Evolutionary conservation across 2,113 vertebrate species (phyloP).

Genomic region (Maccullochella peelii): DNA sequence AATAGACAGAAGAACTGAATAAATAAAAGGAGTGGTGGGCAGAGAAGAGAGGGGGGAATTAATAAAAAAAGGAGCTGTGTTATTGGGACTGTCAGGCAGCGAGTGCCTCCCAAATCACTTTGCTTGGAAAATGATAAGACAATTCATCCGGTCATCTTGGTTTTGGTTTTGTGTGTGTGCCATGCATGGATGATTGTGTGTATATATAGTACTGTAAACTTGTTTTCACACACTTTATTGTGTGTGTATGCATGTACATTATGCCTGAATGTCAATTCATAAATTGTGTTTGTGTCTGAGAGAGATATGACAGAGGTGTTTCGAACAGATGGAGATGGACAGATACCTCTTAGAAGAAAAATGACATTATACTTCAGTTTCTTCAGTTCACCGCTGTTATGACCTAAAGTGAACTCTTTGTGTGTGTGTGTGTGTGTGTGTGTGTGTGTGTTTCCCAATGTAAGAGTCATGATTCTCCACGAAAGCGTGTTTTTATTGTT

Average conservation of each 20-base stretch:
- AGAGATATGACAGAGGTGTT: not conserved
- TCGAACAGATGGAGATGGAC: not conserved
- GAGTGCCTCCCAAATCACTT: slow-evolving; percentile 34
- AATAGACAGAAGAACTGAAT: slow-evolving; percentile 39
- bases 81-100: slow-evolving; percentile 40
- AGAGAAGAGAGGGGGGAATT: slow-evolving; percentile 19
- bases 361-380: too few species aligned
- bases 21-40: slow-evolving; percentile 29
- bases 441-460: not conserved
- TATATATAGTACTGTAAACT: not conserved
- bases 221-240: not conserved
- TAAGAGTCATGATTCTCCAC: slow-evolving; percentile 10
- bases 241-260: not conserved
- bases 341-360: not conserved
- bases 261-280: not conserved
- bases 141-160: slow-evolving; percentile 1
- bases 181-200: slow-evolving; percentile 1
- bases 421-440: not conserved
- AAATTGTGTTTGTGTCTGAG: not conserved
- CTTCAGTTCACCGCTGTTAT: not conserved
- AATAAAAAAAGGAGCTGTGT: slow-evolving; percentile 47
- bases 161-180: slow-evolving; percentile 3
- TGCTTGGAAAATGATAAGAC: slow-evolving; percentile 36
- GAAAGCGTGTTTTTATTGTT: slow-evolving; percentile 22
- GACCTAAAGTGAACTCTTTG: slow-evolving; percentile 2